Conservation (phyloP, 2,888 invertebrate genomes). For the Chrysopilus asiliformis region DNA sequence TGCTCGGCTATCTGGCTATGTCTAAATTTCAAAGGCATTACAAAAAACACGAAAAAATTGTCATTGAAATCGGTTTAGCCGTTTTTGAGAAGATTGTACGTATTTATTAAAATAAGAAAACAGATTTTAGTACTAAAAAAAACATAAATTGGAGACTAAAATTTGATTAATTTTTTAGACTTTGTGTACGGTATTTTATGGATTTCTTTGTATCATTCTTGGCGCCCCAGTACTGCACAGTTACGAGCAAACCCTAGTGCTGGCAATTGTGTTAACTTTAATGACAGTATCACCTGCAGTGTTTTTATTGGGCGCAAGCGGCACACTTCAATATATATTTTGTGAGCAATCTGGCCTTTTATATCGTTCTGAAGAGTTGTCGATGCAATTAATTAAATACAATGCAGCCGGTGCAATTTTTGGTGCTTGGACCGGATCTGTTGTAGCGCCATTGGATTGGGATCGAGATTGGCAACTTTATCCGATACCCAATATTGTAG, state of each 20-base stretch:
- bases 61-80: no score
- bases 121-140: no score
- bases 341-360: conserved; percentile 33
- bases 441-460: conserved; percentile 77
- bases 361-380: conserved; percentile 30
- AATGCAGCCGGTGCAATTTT: conserved; percentile 38
- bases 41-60: no score
- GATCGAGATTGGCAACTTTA: conserved; percentile 69
- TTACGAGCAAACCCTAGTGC: conserved; percentile 33
- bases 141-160: no score
- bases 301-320: conserved; percentile 31
- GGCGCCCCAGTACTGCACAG: conserved; percentile 35
- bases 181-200: conserved; percentile 28
- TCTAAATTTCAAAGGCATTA: no score
- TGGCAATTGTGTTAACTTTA: conserved; percentile 30
- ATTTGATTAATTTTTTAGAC: conserved; percentile 27
- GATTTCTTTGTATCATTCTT: conserved; percentile 32
- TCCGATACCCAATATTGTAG: conserved; percentile 53
- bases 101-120: no score
- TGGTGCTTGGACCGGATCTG: conserved; percentile 68
- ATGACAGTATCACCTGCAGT: conserved; percentile 33
- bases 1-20: no score
- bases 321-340: conserved; percentile 32
- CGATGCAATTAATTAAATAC: conserved; percentile 31
- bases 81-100: no score